phyloP scores from a whole-genome alignment of 1,140 invertebrate genomes.

The Zaprionus kolodkinae region DNA sequence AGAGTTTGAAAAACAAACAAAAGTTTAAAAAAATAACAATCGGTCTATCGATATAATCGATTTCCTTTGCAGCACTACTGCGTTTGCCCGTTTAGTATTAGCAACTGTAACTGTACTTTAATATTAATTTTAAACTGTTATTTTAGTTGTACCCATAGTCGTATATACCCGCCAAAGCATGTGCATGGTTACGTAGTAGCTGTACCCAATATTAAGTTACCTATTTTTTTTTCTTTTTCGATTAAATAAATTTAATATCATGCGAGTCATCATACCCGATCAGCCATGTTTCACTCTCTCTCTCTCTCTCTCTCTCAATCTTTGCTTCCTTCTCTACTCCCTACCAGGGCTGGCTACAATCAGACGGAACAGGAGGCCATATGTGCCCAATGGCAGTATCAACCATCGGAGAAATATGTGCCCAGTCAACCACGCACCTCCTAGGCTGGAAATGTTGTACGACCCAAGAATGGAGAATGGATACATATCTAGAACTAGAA shows the following conservation, averaged over 20 bases:
- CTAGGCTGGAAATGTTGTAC: slow-evolving; percentile 30
- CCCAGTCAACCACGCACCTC: slow-evolving; percentile 78
- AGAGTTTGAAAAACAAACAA: too few species aligned
- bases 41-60: too few species aligned
- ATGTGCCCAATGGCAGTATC: slow-evolving; percentile 87
- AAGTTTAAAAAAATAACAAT: too few species aligned
- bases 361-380: slow-evolving; percentile 86
- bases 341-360: slow-evolving; percentile 85
- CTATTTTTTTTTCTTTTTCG: slow-evolving; percentile 24
- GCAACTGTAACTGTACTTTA: neutral
- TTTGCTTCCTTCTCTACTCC: neutral
- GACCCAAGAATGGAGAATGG: slow-evolving; percentile 31
- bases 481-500: slow-evolving; percentile 52
- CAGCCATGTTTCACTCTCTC: neutral
- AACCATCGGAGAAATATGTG: slow-evolving; percentile 87
- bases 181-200: slow-evolving; percentile 16
- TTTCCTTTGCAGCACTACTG: too few species aligned
- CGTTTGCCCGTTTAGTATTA: slow-evolving; percentile 57
- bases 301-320: neutral
- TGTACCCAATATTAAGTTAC: slow-evolving; percentile 28
- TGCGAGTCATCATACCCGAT: neutral
- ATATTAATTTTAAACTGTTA: too few species aligned
- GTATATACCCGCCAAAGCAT: slow-evolving; percentile 48
- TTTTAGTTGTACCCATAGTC: slow-evolving; percentile 40
- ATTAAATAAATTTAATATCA: slow-evolving; percentile 47